phyloP scores from a whole-genome alignment of 2,888 invertebrate species.

The Chirona hameri region DNA sequence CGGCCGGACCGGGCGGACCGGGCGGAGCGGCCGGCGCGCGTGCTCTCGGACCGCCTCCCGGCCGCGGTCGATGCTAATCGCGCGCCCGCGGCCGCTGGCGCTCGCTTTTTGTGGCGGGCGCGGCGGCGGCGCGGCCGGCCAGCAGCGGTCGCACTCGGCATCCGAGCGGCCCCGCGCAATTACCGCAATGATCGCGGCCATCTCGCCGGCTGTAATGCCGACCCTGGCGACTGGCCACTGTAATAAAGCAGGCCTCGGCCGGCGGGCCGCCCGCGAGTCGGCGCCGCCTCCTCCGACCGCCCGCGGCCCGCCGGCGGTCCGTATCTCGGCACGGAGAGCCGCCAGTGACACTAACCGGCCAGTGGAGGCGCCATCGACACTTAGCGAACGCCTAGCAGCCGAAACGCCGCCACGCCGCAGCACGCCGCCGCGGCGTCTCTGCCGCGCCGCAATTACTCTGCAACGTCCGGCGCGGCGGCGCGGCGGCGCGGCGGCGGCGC shows the following conservation, averaged over 20 bases:
- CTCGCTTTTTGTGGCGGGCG: neutral
- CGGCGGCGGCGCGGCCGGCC: neutral
- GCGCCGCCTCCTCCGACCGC: too few relatives aligned
- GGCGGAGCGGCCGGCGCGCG: too few relatives aligned
- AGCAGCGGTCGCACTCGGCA: neutral
- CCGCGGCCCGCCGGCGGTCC: neutral
- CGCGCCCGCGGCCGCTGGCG: neutral
- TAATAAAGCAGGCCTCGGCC: conserved; percentile 7
- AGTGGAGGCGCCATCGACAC: neutral
- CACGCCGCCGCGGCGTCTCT: neutral
- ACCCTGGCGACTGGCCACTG: neutral
- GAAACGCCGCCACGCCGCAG: neutral
- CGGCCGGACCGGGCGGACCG: too few relatives aligned
- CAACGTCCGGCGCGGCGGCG: conserved; percentile 27
- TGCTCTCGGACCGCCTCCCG: neutral
- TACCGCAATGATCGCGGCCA: conserved; percentile 12
- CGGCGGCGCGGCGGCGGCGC: too few relatives aligned
- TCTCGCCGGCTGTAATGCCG: neutral
- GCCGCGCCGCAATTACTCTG: conserved; percentile 9
- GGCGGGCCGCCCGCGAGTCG: too few relatives aligned
- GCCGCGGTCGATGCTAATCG: neutral
- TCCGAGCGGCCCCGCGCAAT: neutral
- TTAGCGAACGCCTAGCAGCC: too few relatives aligned
- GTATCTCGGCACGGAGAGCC: neutral
- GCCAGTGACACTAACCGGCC: neutral